A percentile compares a stretch with the other conserved stretches of the same genome.
These are phyloP conservation scores for Onychomys arenicola DNA, from an alignment of 2,797 vertebrate species.

Conservation along the genomic window DNA sequence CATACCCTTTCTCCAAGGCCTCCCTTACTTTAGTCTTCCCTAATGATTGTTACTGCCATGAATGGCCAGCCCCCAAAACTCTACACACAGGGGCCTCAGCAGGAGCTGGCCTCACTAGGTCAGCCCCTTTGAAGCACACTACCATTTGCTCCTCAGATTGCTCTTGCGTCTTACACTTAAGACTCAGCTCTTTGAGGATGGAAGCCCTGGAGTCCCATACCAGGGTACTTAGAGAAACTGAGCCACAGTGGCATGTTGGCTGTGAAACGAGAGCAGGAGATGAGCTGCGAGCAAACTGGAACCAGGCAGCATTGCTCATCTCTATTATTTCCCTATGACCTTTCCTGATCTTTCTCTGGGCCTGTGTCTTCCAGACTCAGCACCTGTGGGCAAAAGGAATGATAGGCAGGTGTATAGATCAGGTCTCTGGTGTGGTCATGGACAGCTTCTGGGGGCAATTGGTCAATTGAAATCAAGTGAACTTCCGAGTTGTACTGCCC, in stretches of 20 bases:
- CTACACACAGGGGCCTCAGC: background rate
- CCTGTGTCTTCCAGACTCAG: background rate
- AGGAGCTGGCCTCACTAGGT: background rate
- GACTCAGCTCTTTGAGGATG: background rate
- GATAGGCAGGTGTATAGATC: background rate
- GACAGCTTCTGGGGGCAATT: background rate
- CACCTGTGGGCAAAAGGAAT: background rate
- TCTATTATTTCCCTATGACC: background rate
- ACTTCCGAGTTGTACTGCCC: background rate
- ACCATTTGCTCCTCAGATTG: background rate
- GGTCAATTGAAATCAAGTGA: background rate
- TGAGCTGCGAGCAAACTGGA: too few species aligned
- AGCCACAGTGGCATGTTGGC: fast-evolving
- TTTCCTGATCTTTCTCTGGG: background rate
- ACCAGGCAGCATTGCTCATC: background rate
- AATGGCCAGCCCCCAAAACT: too few species aligned
- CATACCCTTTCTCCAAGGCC: background rate
- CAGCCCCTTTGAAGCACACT: background rate
- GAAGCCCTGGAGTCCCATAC: background rate
- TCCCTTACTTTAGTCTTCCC: background rate
- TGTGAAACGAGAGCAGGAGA: background rate
- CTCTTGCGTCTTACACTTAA: background rate
- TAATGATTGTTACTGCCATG: background rate
- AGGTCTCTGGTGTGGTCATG: background rate
- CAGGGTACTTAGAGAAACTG: background rate